Evolutionary conservation across 2,888 invertebrate genomes (phyloP), one percentile per base, ranked within the genome.

Genomic region (Eupelmus urozonus): DNA sequence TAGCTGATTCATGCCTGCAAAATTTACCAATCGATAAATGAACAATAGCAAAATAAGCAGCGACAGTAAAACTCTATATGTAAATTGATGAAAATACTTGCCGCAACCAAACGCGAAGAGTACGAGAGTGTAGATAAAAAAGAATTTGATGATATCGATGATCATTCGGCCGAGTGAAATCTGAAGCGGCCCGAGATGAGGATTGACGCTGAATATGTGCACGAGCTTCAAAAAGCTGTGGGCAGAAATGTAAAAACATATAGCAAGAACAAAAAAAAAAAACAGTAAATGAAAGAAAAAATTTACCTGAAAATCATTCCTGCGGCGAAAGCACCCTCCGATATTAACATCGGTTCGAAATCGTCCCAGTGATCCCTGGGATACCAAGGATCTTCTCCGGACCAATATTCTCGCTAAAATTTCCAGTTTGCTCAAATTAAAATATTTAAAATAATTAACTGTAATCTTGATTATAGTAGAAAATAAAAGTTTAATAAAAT

Each of bases 61-160:
- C n/a, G n/a, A n/a, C n/a, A n/a, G n/a, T 51, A 18, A 23, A 42
- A 42, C 13, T 49, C 2, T 49, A 49, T 49, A 3, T 49, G 7
- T n/a, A 49, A 29, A 72, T 34, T 27, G 16, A n/a, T 20, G 20
- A 27, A 63, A n/a, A 42, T 7, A 87, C 92, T 93, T 90, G 93
- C 98, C 98, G 90, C 98, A 98, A 63, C 97, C 98, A 90, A 98
- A 98, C 49, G 98, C 97, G 88, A 98, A 98, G 60, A 98, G 90
- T 72, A 97, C 97, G 88, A 97, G 90, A 82, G 96, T 94, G 88
- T 97, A 98, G 85, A 98, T 97, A 89, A 97, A 96, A 92, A 97
- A 97, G 91, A 98, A 98, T 90, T 98, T 98, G 82, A 98, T 93
- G 82, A 98, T 98, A 88, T 98, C 98, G 85, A 96, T 93, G 72